phyloP scores from a whole-genome alignment of 2,797 vertebrate species.

The Alouatta caraya region DNA sequence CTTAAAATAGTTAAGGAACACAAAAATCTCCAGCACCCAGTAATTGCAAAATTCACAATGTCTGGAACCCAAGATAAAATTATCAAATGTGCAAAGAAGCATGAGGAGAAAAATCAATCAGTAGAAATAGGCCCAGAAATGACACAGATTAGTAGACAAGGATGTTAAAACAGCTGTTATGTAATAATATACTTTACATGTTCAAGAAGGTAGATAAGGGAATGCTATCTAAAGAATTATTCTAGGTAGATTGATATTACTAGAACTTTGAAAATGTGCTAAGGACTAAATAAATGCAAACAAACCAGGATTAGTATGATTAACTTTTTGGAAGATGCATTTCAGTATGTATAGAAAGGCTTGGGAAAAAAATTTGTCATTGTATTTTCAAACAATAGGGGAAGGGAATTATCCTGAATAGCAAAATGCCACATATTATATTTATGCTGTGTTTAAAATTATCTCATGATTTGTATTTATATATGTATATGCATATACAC shows the following conservation, averaged over 20 bases:
- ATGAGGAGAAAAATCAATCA: not conserved
- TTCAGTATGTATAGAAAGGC: constrained; percentile 10
- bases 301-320: not conserved
- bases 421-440: not conserved
- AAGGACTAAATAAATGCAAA: not conserved
- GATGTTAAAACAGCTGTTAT: not conserved
- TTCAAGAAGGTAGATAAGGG: not conserved
- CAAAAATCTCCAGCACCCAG: not conserved
- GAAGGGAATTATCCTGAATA: constrained; percentile 31
- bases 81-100: not conserved
- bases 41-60: not conserved
- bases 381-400: constrained; percentile 14
- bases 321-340: not conserved
- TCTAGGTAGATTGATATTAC: not conserved
- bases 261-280: not conserved
- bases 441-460: constrained; percentile 8
- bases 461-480: not conserved
- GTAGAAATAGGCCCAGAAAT: constrained; percentile 30
- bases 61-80: not conserved
- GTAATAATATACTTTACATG: not conserved
- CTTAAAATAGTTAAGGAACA: constrained; percentile 24
- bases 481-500: too few species aligned
- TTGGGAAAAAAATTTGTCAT: not conserved
- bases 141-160: not conserved
- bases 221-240: not conserved